phyloP scores from a whole-genome alignment of 2,888 invertebrate genomes.

The Ophonus ardosiacus region DNA sequence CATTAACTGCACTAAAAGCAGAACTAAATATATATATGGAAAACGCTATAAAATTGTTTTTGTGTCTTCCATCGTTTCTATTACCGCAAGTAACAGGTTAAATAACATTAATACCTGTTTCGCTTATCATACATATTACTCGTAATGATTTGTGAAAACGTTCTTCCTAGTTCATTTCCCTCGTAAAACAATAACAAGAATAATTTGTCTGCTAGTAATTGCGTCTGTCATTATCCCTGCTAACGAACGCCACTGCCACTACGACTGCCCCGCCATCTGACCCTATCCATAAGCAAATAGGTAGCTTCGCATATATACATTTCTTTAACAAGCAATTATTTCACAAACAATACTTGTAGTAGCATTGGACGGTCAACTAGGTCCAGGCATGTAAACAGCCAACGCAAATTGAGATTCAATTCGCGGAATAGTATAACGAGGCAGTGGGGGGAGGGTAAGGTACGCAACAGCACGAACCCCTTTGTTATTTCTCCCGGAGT shows the following conservation, averaged over 20 bases:
- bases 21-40: too few species aligned
- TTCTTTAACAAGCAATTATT: constrained; percentile 64
- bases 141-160: background rate
- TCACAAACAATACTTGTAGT: constrained; percentile 59
- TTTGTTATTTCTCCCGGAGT: constrained; percentile 60
- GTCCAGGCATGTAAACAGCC: constrained; percentile 59
- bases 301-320: constrained; percentile 48
- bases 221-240: background rate
- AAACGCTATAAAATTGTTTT: background rate
- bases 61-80: background rate
- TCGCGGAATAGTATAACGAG: constrained; percentile 63
- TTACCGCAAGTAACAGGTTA: background rate
- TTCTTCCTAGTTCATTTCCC: background rate
- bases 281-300: constrained; percentile 30
- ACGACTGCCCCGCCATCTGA: background rate
- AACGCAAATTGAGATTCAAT: constrained; percentile 61
- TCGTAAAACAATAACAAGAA: constrained; percentile 26
- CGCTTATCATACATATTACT: background rate
- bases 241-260: constrained; percentile 8
- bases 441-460: constrained; percentile 29
- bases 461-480: constrained; percentile 56
- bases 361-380: constrained; percentile 53
- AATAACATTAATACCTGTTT: too few species aligned
- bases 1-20: too few species aligned
- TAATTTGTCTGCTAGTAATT: constrained; percentile 21